Base-by-base conservation (phyloP, 2,113 vertebrate species). In the Fulmarus glacialis region DNA sequence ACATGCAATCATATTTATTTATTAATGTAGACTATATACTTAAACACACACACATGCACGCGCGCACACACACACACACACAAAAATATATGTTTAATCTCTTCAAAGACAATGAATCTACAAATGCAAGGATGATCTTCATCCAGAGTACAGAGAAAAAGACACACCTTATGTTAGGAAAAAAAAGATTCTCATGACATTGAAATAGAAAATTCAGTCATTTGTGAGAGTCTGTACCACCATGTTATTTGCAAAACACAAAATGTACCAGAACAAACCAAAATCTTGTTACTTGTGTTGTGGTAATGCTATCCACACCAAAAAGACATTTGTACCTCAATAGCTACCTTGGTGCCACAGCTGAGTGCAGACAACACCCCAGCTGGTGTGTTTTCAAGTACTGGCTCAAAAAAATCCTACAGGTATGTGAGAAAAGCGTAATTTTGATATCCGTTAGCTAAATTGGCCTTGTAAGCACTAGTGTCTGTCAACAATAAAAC, bases 1-100 rank as follows among this genome's bases (percentile, higher is more conserved):
- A 85, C 22, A 21, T 45, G 11, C 32, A 59, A 32, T 24, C 42
- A 15, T 68, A 29, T 79, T 63, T 74, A 27, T 42, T 91, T 87
- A 24, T 62, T 88, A 34, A 38, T 16, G 17, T 24, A 82, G 27
- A 15, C 42, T 48, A 14, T 43, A 62, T 15, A 59, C 12, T 42
- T 71, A 47, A 74, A 38, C 2, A 8, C 2, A 4, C 19, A 48
- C 6, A 19, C 4, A 18, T 29, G 13, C 24, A 43, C 30, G 43
- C 12, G 32, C 0, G 8, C 4, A 12, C 3, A 3, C 7, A 18
- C 12, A 34, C 32, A 72, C n/a, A 48, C 40, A 48, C 8, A 68
- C 3, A 75, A 14, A 71, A 29, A 43, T 6, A 3, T 26, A n/a
- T 9, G 10, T 43, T 83, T 67, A 48, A 45, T 70, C 10, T 67